Percentiles rank a stretch among this genome's conserved stretches.
phyloP scores from a whole-genome alignment of 2,113 vertebrate genomes.

The Tetraodon nigroviridis region DNA sequence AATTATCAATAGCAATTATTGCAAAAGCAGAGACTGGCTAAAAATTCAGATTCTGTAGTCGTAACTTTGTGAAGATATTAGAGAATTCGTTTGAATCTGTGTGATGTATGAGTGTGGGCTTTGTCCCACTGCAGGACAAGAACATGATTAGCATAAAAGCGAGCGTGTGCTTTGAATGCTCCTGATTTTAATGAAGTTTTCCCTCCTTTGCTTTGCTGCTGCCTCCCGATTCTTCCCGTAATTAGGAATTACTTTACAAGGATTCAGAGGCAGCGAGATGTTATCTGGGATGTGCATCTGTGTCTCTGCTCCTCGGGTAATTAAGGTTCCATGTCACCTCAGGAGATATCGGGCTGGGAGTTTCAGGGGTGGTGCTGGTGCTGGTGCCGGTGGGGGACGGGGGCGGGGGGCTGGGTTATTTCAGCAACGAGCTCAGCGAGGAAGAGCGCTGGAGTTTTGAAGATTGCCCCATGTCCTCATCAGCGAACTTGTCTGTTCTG shows the following conservation, averaged over 20 bases:
- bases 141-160: conserved; percentile 32
- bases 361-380: conserved; percentile 28
- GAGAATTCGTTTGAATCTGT: conserved; percentile 18
- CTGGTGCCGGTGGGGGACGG: neutral
- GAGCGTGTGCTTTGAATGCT: conserved; percentile 41
- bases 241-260: conserved; percentile 45
- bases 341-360: conserved; percentile 41
- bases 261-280: conserved; percentile 31
- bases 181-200: conserved; percentile 52
- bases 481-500: conserved; percentile 41
- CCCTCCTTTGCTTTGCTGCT: conserved; percentile 38
- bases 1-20: conserved; percentile 3
- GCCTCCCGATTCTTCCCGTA: conserved; percentile 32
- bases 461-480: conserved; percentile 29
- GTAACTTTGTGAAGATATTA: conserved; percentile 28
- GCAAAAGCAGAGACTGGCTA: conserved; percentile 1
- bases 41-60: conserved; percentile 1
- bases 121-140: conserved; percentile 35
- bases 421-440: conserved; percentile 11
- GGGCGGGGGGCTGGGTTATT: neutral
- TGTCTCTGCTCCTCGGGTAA: conserved; percentile 48
- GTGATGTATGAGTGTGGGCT: conserved; percentile 29
- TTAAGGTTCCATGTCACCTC: conserved; percentile 51
- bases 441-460: conserved; percentile 10
- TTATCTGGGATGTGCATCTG: conserved; percentile 45